Base-by-base conservation (phyloP, 1,140 invertebrate species). In the Cyphomyrmex costatus region DNA sequence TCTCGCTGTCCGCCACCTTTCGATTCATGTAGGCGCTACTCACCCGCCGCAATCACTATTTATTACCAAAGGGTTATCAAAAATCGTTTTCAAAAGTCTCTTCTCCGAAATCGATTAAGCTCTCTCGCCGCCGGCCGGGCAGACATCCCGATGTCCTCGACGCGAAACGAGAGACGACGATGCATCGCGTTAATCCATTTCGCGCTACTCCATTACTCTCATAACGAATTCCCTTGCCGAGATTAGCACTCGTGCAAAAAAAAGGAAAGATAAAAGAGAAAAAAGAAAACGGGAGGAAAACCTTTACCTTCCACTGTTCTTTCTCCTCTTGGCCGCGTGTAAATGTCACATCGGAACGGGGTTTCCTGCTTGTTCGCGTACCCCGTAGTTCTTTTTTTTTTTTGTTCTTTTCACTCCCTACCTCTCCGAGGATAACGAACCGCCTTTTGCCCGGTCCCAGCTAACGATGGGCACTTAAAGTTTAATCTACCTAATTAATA, bases 401-500 rank as follows among this genome's bases (percentile, higher is more conserved):
- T 85, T 83, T 16, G 33, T 82, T 86, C 66, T 73, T 73, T 77
- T 84, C 74, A 14, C 71, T 85, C 73, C 73, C 49, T 76, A 8
- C 49, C 53, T 85, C 60, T 77, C 78, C 58, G 16, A 84, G 84
- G 85, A 89, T 91, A 91, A 91, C 88, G 88, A 86, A 88, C 86
- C 88, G 61, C 90, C 84, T 84, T 63, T 80, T 56, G 82, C 63
- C 79, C 33, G 88, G 71, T 53, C 71, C 58, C 74, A 85, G 85
- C 88, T 93, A 93, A 93, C 91, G 92, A 92, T 66, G 89, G 79
- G 91, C 91, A 93, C 90, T 93, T 93, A 88, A 90, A 92, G 91
- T 93, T 93, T 93, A 93, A 93, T 93, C 92, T 93, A 91, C 88
- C 90, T 93, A 93, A 93, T 93, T 93, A 93, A 93, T 93, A 92